A percentile compares a stretch with the other conserved stretches of the same genome.
These are phyloP conservation scores for Hemiprocne comata DNA, from an alignment of 2,113 vertebrate species.

Conservation along the genomic window DNA sequence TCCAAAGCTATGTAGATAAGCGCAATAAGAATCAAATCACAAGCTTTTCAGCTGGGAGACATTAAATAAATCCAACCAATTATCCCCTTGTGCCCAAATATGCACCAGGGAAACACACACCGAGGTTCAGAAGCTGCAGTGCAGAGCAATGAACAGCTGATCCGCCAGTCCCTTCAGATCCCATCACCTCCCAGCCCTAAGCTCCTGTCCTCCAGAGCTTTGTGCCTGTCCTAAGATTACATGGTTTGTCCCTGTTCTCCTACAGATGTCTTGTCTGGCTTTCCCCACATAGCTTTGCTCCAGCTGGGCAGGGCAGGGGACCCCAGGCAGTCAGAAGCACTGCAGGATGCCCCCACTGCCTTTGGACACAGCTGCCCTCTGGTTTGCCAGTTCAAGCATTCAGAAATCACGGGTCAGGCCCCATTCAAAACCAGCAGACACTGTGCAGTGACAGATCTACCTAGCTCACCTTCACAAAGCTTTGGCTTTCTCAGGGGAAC, in stretches of 20 bases:
- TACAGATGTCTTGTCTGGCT: not conserved
- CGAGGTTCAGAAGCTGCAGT: not conserved
- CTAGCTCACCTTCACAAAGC: not conserved
- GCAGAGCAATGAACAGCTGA: not conserved
- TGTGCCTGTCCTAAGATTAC: not conserved
- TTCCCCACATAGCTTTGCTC: too few relatives aligned
- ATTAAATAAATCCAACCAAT: not conserved
- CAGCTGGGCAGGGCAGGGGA: not conserved
- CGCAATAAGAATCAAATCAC: not conserved
- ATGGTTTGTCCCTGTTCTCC: not conserved
- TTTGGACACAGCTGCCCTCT: not conserved
- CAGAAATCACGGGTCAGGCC: not conserved
- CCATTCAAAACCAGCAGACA: not conserved
- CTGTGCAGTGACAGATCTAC: not conserved
- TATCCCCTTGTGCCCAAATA: not conserved
- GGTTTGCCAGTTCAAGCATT: not conserved
- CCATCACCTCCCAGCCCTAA: not conserved
- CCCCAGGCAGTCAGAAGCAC: not conserved
- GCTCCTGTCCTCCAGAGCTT: not conserved
- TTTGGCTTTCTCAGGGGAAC: not conserved
- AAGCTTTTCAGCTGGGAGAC: not conserved
- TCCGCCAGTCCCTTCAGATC: not conserved
- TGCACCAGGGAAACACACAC: not conserved
- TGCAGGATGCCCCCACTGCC: too few relatives aligned
- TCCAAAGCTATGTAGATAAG: not conserved